Conservation (phyloP, 2,113 vertebrate genomes). For the Corythornis madagascariensis region DNA sequence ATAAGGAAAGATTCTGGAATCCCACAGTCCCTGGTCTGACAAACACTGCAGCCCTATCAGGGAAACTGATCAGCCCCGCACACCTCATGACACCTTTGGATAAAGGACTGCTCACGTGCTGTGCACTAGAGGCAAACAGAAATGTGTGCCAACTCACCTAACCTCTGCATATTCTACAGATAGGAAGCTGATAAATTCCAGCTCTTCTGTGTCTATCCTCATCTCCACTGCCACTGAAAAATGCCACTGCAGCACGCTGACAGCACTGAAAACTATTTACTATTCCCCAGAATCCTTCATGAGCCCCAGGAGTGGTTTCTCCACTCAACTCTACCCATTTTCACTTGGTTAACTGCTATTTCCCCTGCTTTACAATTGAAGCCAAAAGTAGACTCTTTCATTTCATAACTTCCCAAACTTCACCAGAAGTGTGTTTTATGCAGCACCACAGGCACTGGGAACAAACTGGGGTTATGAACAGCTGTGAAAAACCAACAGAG, state of each 20-base stretch:
- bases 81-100: not conserved
- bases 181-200: not conserved
- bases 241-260: not conserved
- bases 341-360: not conserved
- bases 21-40: not conserved
- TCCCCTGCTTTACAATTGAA: not conserved
- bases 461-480: not conserved
- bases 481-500: not conserved
- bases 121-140: not conserved
- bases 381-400: constrained; percentile 6
- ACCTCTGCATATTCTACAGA: not conserved
- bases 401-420: not conserved
- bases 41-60: not conserved
- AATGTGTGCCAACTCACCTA: not conserved
- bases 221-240: not conserved
- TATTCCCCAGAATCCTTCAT: not conserved
- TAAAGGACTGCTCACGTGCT: not conserved
- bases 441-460: not conserved
- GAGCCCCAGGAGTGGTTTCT: not conserved
- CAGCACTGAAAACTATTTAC: not conserved
- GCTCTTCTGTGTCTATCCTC: not conserved
- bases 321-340: not conserved
- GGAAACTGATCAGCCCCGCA: not conserved
- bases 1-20: not conserved
- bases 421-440: not conserved